Conservation (phyloP, 2,888 invertebrate species). For the Troglohyphantes excavatus region DNA sequence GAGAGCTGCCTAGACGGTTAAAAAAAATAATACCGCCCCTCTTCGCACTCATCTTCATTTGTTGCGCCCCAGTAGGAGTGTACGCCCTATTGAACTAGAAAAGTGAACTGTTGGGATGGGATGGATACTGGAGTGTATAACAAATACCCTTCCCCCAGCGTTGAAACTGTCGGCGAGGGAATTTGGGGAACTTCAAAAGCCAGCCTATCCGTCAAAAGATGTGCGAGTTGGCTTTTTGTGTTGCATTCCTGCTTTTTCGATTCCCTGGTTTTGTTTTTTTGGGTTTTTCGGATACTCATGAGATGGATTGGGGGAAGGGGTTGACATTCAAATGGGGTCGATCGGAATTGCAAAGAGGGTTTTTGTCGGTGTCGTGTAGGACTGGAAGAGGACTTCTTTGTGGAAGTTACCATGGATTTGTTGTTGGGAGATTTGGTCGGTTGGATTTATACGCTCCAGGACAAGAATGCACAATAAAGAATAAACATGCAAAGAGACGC, state of each 20-base stretch:
- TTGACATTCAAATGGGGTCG: too few relatives aligned
- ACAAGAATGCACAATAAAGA: too few relatives aligned
- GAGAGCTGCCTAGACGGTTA: neutral
- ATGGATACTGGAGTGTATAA: conserved; percentile 23
- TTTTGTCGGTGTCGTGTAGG: too few relatives aligned
- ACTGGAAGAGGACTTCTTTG: too few relatives aligned
- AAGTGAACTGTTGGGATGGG: conserved; percentile 39
- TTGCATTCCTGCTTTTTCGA: neutral
- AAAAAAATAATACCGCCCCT: neutral
- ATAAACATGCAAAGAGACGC: too few relatives aligned
- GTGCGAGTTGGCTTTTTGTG: neutral
- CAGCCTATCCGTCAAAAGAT: neutral
- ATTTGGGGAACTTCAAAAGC: conserved; percentile 21
- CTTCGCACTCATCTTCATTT: conserved; percentile 53
- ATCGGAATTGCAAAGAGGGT: too few relatives aligned
- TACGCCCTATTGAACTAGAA: conserved; percentile 46
- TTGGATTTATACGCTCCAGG: too few relatives aligned
- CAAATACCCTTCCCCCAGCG: conserved; percentile 25
- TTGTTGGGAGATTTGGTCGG: too few relatives aligned
- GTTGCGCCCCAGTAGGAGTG: conserved; percentile 34
- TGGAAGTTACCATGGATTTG: too few relatives aligned
- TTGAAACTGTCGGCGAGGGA: conserved; percentile 26
- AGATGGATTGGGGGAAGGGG: too few relatives aligned
- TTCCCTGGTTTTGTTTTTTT: neutral
- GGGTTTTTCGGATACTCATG: too few relatives aligned